phyloP scores from a whole-genome alignment of 1,140 invertebrate genomes.

The Drosophila chauvacae region DNA sequence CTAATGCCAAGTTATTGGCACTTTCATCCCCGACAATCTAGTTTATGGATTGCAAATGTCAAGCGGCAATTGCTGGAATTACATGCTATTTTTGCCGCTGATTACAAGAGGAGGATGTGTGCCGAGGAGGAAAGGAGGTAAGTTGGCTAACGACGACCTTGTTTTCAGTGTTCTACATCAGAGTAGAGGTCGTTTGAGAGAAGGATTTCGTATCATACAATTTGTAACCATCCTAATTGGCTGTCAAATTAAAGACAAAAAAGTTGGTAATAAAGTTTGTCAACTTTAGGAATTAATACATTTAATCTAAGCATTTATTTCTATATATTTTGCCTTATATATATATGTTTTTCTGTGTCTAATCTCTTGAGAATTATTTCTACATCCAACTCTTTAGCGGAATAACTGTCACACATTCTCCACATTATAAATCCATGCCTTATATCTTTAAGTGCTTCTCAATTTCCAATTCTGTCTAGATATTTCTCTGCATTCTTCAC shows the following conservation, averaged over 20 bases:
- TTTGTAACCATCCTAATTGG: neutral
- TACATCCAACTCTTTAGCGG: neutral
- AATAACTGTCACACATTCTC: conserved; percentile 11
- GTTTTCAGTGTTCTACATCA: conserved; percentile 7
- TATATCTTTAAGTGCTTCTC: conserved; percentile 24
- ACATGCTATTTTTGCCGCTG: conserved; percentile 1
- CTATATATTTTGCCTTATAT: neutral
- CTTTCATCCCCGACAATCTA: conserved; percentile 42
- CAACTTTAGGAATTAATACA: neutral
- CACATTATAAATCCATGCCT: neutral
- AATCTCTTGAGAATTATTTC: neutral
- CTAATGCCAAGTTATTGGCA: conserved; percentile 55
- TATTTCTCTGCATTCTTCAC: conserved; percentile 14
- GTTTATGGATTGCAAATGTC: conserved; percentile 38
- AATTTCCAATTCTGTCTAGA: conserved; percentile 28
- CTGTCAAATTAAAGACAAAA: neutral
- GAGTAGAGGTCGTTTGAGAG: neutral
- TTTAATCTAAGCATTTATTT: neutral
- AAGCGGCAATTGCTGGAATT: conserved; percentile 23
- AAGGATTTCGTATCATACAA: conserved; percentile 4
- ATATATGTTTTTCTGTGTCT: neutral
- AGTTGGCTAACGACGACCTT: conserved; percentile 7
- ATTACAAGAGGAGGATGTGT: conserved; percentile 24
- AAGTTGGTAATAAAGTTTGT: neutral
- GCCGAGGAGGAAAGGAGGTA: conserved; percentile 6